Evolutionary conservation across 2,888 invertebrate species (phyloP).

Genomic region (Athalia cordata): DNA sequence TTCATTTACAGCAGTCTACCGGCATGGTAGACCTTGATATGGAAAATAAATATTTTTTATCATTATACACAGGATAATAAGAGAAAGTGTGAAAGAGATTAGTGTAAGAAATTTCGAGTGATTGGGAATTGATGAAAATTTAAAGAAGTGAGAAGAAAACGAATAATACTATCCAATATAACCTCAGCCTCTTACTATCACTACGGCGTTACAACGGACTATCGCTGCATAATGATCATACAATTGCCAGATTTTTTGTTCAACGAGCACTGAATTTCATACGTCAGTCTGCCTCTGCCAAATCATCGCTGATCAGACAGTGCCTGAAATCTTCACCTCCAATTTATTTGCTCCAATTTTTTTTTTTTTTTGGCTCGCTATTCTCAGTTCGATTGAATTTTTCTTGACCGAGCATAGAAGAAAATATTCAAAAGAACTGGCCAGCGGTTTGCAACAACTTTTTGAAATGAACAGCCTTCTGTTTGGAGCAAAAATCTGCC

Average conservation of each 20-base stretch:
- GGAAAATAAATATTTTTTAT: conserved; percentile 1
- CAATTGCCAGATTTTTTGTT: conserved; percentile 9
- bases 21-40: conserved; percentile 1
- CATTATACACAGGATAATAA: neutral
- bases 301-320: neutral
- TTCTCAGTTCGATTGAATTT: conserved; percentile 2
- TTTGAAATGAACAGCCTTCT: neutral
- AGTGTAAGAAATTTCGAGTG: neutral
- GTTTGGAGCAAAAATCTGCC: conserved; percentile 1
- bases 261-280: conserved; percentile 5
- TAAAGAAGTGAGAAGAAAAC: neutral
- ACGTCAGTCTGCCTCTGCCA: neutral
- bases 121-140: conserved; percentile 10
- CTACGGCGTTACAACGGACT: conserved; percentile 12
- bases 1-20: neutral
- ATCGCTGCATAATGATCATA: conserved; percentile 16
- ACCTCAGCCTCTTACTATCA: neutral
- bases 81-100: neutral
- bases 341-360: neutral
- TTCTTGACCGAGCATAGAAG: neutral
- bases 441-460: neutral
- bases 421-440: conserved; percentile 1
- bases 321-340: neutral
- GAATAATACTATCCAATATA: conserved; percentile 24
- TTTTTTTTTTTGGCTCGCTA: neutral